phyloP scores from a whole-genome alignment of 2,888 invertebrate species.

The Acronicta alni region DNA sequence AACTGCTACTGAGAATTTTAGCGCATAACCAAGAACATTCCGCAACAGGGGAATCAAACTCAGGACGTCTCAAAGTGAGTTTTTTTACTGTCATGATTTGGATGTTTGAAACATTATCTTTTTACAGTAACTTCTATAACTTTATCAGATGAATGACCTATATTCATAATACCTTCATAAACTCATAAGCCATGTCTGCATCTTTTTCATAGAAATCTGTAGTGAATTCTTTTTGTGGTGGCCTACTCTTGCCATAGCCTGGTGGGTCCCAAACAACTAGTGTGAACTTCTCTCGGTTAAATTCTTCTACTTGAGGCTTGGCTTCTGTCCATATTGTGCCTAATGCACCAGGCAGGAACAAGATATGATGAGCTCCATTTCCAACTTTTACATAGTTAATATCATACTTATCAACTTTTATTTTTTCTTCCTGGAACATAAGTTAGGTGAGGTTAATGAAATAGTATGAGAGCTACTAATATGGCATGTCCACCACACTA shows the following conservation, averaged over 20 bases:
- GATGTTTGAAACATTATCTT: too few relatives aligned
- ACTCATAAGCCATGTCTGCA: constrained; percentile 91
- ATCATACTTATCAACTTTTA: constrained; percentile 89
- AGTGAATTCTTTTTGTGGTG: constrained; percentile 92
- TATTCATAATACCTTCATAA: constrained; percentile 91
- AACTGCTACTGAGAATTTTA: too few relatives aligned
- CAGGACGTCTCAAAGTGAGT: too few relatives aligned
- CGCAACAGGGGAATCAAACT: too few relatives aligned
- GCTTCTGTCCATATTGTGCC: constrained; percentile 96
- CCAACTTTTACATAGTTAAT: constrained; percentile 90
- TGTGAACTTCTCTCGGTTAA: constrained; percentile 90
- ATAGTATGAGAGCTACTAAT: too few relatives aligned
- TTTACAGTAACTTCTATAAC: too few relatives aligned
- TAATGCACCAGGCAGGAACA: constrained; percentile 94
- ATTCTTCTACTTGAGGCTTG: constrained; percentile 92
- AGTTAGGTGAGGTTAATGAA: too few relatives aligned
- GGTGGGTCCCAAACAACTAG: constrained; percentile 95
- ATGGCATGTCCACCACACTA: too few relatives aligned
- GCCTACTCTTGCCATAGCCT: constrained; percentile 95
- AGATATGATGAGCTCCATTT: constrained; percentile 88
- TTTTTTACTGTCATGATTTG: too few relatives aligned
- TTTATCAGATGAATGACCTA: background rate
- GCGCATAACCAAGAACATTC: too few relatives aligned
- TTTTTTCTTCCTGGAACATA: constrained; percentile 89
- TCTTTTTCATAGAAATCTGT: constrained; percentile 93